Evolutionary conservation across 2,797 vertebrate species (phyloP), one percentile per base, ranked within the genome.

Genomic region (Rhynchotus rufescens): DNA sequence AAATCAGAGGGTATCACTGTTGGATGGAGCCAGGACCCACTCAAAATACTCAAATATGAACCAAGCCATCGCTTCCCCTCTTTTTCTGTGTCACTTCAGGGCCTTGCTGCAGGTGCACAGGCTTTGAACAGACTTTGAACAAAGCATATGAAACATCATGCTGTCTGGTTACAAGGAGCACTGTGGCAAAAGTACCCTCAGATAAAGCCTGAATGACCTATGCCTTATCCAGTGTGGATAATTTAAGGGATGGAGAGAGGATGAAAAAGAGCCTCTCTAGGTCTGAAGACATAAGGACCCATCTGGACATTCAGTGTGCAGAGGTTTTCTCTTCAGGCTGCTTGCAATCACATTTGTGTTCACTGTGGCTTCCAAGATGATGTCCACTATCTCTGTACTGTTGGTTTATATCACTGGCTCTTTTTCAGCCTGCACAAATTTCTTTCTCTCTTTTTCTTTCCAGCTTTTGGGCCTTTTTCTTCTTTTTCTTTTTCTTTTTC

Each of bases 121-220:
- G 40, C 38, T 71, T 84, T 82, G 54, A 30, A 15, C 15, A 10
- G 32, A 36, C 38, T 71, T 84, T 82, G 54, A 30, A 30, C 6
- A 59, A 34, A 17, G 51, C 26, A 14, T 64, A 30, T 9, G 51
- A 45, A 86, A 57, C 36, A 28, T 0, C 0, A 32, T 0, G 1
- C n/a, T 84, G 40, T 34, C 56, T 71, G 49, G 60, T 76, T 56
- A 22, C 0, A 1, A 65, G 80, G 47, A 77, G 6, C 10, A 71
- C n/a, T 79, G 32, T 20, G 44, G 38, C 23, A 51, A 34, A 79
- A 81, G 19, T 36, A 51, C 1, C 2, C 9, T 25, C 38, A 40
- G 62, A 49, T 44, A 21, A 85, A 61, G 16, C 28, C 36, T 65
- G 17, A 32, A 30, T 6, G 21, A 32, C 22, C 28, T 19, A 0